A percentile compares a stretch with the other conserved stretches of the same genome.
phyloP scores from a whole-genome alignment of 2,888 invertebrate genomes.

The Philopedon plagiatum region DNA sequence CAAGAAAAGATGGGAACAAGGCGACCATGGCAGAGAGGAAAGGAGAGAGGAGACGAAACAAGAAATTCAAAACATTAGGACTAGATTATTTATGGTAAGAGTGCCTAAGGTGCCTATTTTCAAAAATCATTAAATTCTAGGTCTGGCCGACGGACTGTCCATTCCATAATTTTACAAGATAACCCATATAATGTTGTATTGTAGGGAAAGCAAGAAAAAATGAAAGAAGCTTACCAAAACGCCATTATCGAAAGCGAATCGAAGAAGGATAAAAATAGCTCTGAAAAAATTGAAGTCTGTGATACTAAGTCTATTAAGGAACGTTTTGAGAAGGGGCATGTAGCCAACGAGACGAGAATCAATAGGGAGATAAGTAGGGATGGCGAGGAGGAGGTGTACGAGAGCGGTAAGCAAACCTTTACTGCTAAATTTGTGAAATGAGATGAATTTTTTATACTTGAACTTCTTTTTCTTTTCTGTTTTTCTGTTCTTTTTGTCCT shows the following conservation, averaged over 20 bases:
- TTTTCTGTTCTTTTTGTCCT: too few relatives aligned
- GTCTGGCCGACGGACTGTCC: neutral
- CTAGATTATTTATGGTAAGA: conserved; percentile 83
- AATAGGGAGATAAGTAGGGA: conserved; percentile 70
- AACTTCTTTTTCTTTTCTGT: too few relatives aligned
- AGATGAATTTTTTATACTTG: too few relatives aligned
- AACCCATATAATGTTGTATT: conserved; percentile 55
- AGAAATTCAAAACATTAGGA: conserved; percentile 89
- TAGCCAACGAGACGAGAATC: conserved; percentile 73
- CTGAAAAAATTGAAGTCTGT: conserved; percentile 73
- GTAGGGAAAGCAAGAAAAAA: conserved; percentile 89
- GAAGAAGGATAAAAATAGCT: conserved; percentile 62
- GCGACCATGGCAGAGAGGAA: conserved; percentile 74
- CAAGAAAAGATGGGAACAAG: conserved; percentile 86
- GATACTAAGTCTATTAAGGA: conserved; percentile 74
- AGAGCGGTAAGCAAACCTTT: conserved; percentile 75
- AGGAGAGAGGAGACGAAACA: conserved; percentile 88
- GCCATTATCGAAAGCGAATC: conserved; percentile 86
- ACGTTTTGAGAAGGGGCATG: conserved; percentile 85
- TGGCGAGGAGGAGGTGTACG: conserved; percentile 84
- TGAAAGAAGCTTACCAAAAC: conserved; percentile 93
- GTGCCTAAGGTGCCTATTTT: neutral
- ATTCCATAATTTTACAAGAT: neutral
- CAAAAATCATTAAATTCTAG: neutral
- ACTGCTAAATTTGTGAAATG: too few relatives aligned